phyloP scores from a whole-genome alignment of 2,113 vertebrate genomes.

The Agelaius phoeniceus region DNA sequence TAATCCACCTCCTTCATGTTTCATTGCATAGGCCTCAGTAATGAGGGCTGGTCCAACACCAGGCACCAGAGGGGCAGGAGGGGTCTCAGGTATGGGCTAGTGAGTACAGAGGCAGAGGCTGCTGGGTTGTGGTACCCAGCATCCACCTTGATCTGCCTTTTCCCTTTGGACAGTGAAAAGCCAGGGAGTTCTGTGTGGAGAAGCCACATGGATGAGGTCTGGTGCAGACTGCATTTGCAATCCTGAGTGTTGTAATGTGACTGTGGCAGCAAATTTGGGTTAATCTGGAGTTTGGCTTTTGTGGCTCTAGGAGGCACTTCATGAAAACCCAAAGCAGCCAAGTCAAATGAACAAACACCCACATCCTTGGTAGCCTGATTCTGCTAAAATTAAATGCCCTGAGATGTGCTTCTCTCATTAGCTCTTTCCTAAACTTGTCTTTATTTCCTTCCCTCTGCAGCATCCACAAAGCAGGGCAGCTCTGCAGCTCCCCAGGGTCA shows the following conservation, averaged over 20 bases:
- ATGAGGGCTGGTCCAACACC: background rate
- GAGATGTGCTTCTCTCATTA: background rate
- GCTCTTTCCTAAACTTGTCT: background rate
- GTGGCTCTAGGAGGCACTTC: background rate
- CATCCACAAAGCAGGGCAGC: background rate
- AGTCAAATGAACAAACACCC: background rate
- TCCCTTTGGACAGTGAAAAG: background rate
- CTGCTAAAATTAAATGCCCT: background rate
- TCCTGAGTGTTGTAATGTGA: rapidly evolving
- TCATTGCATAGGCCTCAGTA: background rate
- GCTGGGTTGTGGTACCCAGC: background rate
- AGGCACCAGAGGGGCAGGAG: rapidly evolving
- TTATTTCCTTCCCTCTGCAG: background rate
- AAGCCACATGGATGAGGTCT: background rate
- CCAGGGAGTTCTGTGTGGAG: background rate
- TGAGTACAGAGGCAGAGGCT: background rate
- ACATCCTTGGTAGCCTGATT: background rate
- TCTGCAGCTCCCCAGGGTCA: background rate
- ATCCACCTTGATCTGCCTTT: background rate
- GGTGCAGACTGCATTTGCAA: background rate
- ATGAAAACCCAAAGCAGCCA: background rate
- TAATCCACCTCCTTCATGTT: background rate
- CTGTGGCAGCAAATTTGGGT: background rate
- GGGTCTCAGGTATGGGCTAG: background rate
- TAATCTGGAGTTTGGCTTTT: background rate